Base-by-base conservation (phyloP, 2,888 invertebrate species). In the Trilocha varians region DNA sequence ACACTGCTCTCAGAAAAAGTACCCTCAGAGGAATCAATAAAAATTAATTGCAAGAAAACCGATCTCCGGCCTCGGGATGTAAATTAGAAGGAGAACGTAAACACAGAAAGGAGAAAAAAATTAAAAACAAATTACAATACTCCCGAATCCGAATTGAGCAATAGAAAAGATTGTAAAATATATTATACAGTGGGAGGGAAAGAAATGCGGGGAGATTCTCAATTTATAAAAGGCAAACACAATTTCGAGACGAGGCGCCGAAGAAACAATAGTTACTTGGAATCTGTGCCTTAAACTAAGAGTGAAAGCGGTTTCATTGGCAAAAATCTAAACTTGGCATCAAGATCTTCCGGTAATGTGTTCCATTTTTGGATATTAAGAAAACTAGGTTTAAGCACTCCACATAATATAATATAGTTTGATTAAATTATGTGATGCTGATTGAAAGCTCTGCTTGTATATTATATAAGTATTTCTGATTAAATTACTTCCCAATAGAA, bases 221-320 rank as follows among this genome's bases (percentile, higher is more conserved):
- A 72, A 72, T 78, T 73, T 75, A 72, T 73, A 69, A 75, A 70
- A 71, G 59, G 63, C 63, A 70, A 70, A 70, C 64, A 66, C 64
- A 69, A 70, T 66, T 67, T 67, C 49, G 46, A 62, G 57, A 52
- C 55, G 42, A 43, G 49, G 52, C 56, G 57, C 53, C 52, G 55
- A 43, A 58, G 59, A 66, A 68, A 66, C 65, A 65, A 65, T 25
- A 25, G 25, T 25, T 25, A 25, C 8, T 25, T 11, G 25, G 25
- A 25, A 25, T 25, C 25, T 25, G 25, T 5, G 4, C 25, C 3
- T 2, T 25, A 25, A 25, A 6, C 8, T 6, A 11, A 2, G 8
- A 4, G 3, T 25, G 25, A 25, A 11, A 25, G 25, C 25, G 25
- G 11, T 25, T 25, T 25, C 6, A 25, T 25, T n/a, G n/a, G n/a